phyloP scores from a whole-genome alignment of 2,797 vertebrate species.

The Lerista edwardsae region DNA sequence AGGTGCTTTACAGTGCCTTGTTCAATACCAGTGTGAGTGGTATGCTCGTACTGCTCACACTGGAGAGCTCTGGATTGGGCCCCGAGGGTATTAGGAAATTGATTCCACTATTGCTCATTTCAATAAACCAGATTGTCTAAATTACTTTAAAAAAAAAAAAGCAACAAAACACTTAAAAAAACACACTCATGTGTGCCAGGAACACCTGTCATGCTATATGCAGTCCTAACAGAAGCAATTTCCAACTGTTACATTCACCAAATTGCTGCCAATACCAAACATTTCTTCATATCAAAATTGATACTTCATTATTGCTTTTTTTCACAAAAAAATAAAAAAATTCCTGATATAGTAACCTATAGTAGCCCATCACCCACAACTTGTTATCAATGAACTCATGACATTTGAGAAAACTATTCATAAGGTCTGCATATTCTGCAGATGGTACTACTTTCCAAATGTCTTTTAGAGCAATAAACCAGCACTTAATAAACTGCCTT shows the following conservation, averaged over 20 bases:
- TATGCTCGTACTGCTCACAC: too few species aligned
- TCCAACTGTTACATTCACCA: slow-evolving; percentile 58
- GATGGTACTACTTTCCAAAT: neutral
- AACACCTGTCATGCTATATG: slow-evolving; percentile 38
- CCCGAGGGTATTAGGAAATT: neutral
- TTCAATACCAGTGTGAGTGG: too few species aligned
- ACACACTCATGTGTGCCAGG: neutral
- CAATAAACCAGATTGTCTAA: slow-evolving; percentile 11
- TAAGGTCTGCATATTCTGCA: slow-evolving; percentile 6
- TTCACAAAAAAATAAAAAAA: too few species aligned
- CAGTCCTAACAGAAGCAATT: slow-evolving; percentile 42
- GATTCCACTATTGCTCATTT: neutral
- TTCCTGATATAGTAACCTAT: too few species aligned
- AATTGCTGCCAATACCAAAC: neutral
- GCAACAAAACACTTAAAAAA: neutral
- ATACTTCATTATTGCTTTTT: slow-evolving; percentile 14
- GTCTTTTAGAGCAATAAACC: slow-evolving; percentile 26
- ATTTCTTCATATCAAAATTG: neutral
- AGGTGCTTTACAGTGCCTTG: too few species aligned
- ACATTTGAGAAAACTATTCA: neutral
- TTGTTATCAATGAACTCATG: neutral
- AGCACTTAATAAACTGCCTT: neutral
- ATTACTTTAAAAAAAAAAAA: neutral
- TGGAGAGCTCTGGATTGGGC: too few species aligned
- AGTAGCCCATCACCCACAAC: neutral